Conservation (phyloP, 2,797 vertebrate species). For the Eptatretus atami region DNA sequence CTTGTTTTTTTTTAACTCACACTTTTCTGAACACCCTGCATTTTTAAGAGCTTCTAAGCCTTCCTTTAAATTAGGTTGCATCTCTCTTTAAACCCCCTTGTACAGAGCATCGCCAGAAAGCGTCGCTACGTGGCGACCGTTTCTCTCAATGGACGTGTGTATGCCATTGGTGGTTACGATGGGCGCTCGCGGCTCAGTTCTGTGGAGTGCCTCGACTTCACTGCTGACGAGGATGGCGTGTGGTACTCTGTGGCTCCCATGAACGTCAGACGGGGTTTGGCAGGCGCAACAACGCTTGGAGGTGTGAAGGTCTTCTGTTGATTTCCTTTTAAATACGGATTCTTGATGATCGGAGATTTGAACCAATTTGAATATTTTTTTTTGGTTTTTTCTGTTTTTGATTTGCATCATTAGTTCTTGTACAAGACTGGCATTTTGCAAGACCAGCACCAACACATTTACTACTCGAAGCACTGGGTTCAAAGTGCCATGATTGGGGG, state of each 20-base stretch:
- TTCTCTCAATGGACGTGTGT: constrained; percentile 66
- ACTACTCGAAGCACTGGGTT: no score
- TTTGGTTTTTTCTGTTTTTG: no score
- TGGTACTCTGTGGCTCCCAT: constrained; percentile 96
- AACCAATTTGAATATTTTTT: no score
- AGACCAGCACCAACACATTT: no score
- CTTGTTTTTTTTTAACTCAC: no score
- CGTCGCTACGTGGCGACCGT: constrained; percentile 77
- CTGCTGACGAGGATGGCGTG: constrained; percentile 67
- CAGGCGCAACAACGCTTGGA: constrained; percentile 72
- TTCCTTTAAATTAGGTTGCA: no score
- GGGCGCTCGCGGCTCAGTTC: constrained; percentile 82
- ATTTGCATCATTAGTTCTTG: no score
- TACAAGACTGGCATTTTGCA: no score
- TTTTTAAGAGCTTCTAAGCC: background rate
- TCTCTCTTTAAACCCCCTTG: background rate
- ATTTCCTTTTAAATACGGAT: no score
- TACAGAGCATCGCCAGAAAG: constrained; percentile 76
- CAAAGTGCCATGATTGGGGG: no score
- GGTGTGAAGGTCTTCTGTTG: constrained; percentile 16
- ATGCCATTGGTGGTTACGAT: constrained; percentile 82
- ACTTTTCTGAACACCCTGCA: background rate
- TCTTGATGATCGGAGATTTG: no score
- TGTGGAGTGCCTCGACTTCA: constrained; percentile 80
- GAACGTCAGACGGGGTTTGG: constrained; percentile 69